Percentiles rank a stretch among this genome's conserved stretches.
phyloP scores from a whole-genome alignment of 2,113 vertebrate genomes.

The Pimephales promelas region DNA sequence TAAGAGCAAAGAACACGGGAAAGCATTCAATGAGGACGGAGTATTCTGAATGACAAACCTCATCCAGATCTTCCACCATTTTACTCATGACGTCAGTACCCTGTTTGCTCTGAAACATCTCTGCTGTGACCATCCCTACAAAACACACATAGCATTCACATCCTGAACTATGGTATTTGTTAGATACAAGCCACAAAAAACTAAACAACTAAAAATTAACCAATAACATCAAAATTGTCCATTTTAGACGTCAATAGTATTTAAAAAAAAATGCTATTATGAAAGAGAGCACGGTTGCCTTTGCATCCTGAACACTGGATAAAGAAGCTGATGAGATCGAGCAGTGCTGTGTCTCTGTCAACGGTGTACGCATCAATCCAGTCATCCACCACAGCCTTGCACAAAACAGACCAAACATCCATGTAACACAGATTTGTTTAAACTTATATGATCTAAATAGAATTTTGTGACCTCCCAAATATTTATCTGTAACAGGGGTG shows the following conservation, averaged over 20 bases:
- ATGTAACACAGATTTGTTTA: neutral
- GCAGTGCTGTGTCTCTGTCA: conserved; percentile 84
- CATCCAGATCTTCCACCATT: conserved; percentile 89
- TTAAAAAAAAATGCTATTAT: neutral
- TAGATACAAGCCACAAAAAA: neutral
- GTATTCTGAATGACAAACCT: conserved; percentile 69
- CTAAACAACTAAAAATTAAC: neutral
- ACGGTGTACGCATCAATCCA: conserved; percentile 86
- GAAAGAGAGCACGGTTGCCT: conserved; percentile 69
- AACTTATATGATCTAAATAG: neutral
- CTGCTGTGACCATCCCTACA: conserved; percentile 87
- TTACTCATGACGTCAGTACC: conserved; percentile 81
- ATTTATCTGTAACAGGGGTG: neutral
- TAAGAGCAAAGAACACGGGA: neutral
- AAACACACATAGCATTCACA: neutral
- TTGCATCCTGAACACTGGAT: conserved; percentile 92
- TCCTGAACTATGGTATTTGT: neutral
- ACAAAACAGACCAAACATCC: conserved; percentile 6
- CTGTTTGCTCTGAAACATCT: conserved; percentile 86
- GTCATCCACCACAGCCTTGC: conserved; percentile 86
- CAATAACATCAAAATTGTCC: neutral
- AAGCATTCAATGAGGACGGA: neutral
- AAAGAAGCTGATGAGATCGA: conserved; percentile 93
- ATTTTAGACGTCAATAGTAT: neutral
- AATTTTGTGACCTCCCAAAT: neutral